These are phyloP conservation scores for Philaethria dido DNA, from an alignment of 2,888 invertebrate genomes.

Conservation along the genomic window DNA sequence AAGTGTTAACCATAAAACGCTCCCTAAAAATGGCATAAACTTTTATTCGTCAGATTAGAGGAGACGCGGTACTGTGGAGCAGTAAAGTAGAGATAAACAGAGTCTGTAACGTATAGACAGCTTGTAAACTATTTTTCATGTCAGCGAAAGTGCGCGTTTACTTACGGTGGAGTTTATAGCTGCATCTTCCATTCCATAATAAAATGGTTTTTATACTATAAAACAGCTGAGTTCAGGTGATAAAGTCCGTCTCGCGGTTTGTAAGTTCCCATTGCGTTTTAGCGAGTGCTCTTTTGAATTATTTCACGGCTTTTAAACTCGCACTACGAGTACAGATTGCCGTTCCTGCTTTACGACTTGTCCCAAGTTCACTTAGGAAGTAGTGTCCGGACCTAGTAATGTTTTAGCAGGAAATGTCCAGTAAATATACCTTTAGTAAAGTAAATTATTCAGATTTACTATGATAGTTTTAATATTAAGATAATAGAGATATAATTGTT, in stretches of 20 bases:
- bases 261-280: slow-evolving; percentile 73
- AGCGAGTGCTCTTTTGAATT: slow-evolving; percentile 76
- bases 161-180: slow-evolving; percentile 61
- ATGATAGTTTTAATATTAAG: too few relatives aligned
- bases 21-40: slow-evolving; percentile 77
- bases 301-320: slow-evolving; percentile 74
- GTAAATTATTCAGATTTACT: background rate
- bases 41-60: slow-evolving; percentile 79
- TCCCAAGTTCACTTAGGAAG: slow-evolving; percentile 38
- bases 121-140: slow-evolving; percentile 81
- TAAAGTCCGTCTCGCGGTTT: slow-evolving; percentile 69
- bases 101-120: slow-evolving; percentile 63
- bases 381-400: slow-evolving; percentile 24
- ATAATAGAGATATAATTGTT: too few relatives aligned
- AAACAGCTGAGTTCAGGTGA: slow-evolving; percentile 69
- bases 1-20: slow-evolving; percentile 73
- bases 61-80: slow-evolving; percentile 62
- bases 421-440: background rate
- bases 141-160: slow-evolving; percentile 78
- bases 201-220: slow-evolving; percentile 48
- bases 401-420: slow-evolving; percentile 4
- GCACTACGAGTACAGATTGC: slow-evolving; percentile 62
- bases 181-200: slow-evolving; percentile 38
- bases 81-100: slow-evolving; percentile 74
- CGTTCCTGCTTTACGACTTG: slow-evolving; percentile 61